A percentile compares a stretch with the other conserved stretches of the same genome.
Evolutionary conservation across 2,888 invertebrate species (phyloP).

Genomic region (Pseudolycoriella hygida): DNA sequence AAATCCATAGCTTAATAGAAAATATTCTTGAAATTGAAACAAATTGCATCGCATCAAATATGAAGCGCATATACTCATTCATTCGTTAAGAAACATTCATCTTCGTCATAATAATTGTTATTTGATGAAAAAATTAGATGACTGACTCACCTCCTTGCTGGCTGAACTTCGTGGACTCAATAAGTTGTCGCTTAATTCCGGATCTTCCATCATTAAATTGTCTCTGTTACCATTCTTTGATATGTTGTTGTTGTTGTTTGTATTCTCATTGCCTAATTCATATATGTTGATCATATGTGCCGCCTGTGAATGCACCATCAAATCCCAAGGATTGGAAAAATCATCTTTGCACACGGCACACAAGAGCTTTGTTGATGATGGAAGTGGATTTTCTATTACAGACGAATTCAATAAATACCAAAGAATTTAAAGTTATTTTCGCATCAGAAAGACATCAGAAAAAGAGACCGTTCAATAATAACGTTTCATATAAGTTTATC

Average conservation of each 20-base stretch:
- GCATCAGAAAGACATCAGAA: too few species aligned
- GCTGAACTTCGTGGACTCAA: background rate
- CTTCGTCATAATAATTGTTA: too few species aligned
- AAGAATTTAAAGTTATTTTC: too few species aligned
- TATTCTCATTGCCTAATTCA: constrained; percentile 34
- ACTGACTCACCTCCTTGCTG: background rate
- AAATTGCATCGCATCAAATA: too few species aligned
- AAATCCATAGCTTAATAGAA: too few species aligned
- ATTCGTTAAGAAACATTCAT: too few species aligned
- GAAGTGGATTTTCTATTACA: constrained; percentile 24
- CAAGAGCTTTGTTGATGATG: constrained; percentile 31
- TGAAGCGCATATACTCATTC: too few species aligned
- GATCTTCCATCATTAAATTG: constrained; percentile 2
- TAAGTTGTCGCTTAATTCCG: constrained; percentile 1
- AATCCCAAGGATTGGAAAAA: constrained; percentile 47
- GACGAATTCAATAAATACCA: constrained; percentile 1
- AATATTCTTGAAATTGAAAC: too few species aligned
- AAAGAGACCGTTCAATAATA: too few species aligned
- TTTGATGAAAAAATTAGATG: too few species aligned
- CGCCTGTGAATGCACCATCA: constrained; percentile 51
- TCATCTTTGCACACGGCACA: constrained; percentile 50
- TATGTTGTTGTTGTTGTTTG: constrained; percentile 9
- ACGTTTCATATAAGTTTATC: too few species aligned
- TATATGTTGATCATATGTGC: constrained; percentile 53
- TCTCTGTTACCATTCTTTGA: constrained; percentile 8